phyloP scores from a whole-genome alignment of 2,797 vertebrate genomes.

The Phataginus tricuspis region DNA sequence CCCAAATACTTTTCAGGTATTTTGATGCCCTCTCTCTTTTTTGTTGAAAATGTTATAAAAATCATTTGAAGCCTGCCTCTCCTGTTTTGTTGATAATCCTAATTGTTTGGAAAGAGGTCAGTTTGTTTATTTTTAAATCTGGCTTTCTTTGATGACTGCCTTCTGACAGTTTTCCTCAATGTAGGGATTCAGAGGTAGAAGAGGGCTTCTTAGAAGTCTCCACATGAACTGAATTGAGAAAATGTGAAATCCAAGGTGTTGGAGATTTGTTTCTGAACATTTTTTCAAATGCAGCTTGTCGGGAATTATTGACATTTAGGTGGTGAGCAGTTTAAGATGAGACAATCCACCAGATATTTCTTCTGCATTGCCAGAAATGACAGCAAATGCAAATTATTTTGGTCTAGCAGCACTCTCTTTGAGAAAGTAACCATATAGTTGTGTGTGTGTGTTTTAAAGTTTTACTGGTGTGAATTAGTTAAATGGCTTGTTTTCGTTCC shows the following conservation, averaged over 20 bases:
- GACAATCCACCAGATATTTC: not conserved
- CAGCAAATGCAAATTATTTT: not conserved
- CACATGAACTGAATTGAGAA: not conserved
- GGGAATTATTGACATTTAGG: not conserved
- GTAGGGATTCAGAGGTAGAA: not conserved
- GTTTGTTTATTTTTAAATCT: not conserved
- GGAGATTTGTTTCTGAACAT: not conserved
- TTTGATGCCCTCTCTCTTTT: not conserved
- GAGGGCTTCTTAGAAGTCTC: not conserved
- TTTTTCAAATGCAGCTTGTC: not conserved
- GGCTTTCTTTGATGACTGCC: not conserved
- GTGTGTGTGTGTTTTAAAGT: not conserved
- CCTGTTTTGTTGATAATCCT: not conserved
- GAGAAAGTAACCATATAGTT: not conserved
- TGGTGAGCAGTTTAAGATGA: not conserved
- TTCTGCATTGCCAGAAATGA: not conserved
- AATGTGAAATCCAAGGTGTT: not conserved
- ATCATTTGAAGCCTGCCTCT: not conserved
- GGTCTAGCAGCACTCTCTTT: not conserved
- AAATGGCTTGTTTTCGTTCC: not conserved
- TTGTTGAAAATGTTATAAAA: not conserved
- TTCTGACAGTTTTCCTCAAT: not conserved
- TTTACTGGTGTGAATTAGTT: not conserved
- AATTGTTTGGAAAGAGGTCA: not conserved
- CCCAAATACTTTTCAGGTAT: not conserved